phyloP scores from a whole-genome alignment of 2,888 invertebrate species.

The Hermaeophaga mercurialis region DNA sequence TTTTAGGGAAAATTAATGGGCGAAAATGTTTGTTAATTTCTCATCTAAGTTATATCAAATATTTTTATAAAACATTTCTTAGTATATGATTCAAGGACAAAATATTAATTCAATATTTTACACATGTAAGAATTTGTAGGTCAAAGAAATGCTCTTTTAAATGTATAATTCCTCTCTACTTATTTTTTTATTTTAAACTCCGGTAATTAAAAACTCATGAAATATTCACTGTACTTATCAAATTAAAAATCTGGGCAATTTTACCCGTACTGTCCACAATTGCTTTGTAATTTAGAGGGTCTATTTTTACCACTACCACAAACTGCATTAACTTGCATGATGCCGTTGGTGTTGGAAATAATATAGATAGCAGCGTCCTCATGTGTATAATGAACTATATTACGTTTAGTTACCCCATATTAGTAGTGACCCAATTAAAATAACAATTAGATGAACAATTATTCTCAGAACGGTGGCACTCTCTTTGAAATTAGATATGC shows the following conservation, averaged over 20 bases:
- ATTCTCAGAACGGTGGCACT: not conserved
- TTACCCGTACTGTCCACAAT: not conserved
- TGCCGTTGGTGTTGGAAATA: not conserved
- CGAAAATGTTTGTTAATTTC: too few species aligned
- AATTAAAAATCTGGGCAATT: not conserved
- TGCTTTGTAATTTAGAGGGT: not conserved
- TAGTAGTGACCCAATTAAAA: not conserved
- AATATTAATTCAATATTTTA: too few species aligned
- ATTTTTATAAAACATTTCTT: too few species aligned
- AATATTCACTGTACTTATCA: not conserved
- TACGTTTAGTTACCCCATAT: not conserved
- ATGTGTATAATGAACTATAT: not conserved
- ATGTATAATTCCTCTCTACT: too few species aligned
- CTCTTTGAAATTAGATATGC: not conserved
- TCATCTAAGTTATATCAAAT: too few species aligned
- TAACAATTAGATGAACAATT: conserved; percentile 6
- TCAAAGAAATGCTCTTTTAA: too few species aligned
- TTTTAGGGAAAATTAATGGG: too few species aligned
- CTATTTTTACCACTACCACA: conserved; percentile 1
- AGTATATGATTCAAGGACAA: too few species aligned
- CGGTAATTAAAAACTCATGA: not conserved
- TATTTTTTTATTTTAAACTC: too few species aligned
- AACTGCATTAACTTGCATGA: conserved; percentile 2
- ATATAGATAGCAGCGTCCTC: conserved; percentile 4
- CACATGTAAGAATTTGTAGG: too few species aligned